These are phyloP conservation scores for Diorhabda carinulata DNA, from an alignment of 1,140 invertebrate species.

Conservation along the genomic window DNA sequence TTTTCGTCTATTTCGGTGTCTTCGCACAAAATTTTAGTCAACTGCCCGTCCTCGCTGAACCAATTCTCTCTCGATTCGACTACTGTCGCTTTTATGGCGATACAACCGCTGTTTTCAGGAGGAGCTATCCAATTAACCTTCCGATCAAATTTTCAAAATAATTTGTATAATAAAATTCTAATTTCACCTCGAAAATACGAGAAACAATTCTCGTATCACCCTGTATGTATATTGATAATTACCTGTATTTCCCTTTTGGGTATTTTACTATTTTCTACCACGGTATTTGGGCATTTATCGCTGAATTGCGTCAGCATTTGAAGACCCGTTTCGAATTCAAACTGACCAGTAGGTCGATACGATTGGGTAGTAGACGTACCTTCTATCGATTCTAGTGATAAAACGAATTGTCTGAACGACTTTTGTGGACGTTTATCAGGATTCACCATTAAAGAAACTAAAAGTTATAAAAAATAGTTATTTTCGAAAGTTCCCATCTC, in stretches of 20 bases:
- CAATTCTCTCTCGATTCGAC: conserved; percentile 77
- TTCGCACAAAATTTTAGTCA: conserved; percentile 80
- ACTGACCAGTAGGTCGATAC: conserved; percentile 47
- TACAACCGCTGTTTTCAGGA: conserved; percentile 67
- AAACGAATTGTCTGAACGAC: conserved; percentile 28
- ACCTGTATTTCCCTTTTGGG: conserved; percentile 61
- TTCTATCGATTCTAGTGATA: conserved; percentile 27
- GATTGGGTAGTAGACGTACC: conserved; percentile 14
- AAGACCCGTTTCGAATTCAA: conserved; percentile 61
- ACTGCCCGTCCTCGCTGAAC: conserved; percentile 80
- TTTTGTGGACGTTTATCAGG: not conserved
- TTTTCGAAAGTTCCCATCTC: not conserved
- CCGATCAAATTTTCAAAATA: too few relatives aligned
- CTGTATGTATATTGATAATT: not conserved
- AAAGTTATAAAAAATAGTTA: conserved; percentile 5
- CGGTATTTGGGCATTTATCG: conserved; percentile 69
- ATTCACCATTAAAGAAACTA: conserved; percentile 17
- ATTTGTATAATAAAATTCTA: not conserved
- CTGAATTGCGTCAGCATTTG: conserved; percentile 60
- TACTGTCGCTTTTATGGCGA: conserved; percentile 72
- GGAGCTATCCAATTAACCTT: conserved; percentile 77
- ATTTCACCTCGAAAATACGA: not conserved
- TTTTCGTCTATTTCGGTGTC: conserved; percentile 63
- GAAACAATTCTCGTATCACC: not conserved
- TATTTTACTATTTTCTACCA: conserved; percentile 65